Evolutionary conservation across 2,888 invertebrate species (phyloP).

Genomic region (Dolichopus griseipennis): DNA sequence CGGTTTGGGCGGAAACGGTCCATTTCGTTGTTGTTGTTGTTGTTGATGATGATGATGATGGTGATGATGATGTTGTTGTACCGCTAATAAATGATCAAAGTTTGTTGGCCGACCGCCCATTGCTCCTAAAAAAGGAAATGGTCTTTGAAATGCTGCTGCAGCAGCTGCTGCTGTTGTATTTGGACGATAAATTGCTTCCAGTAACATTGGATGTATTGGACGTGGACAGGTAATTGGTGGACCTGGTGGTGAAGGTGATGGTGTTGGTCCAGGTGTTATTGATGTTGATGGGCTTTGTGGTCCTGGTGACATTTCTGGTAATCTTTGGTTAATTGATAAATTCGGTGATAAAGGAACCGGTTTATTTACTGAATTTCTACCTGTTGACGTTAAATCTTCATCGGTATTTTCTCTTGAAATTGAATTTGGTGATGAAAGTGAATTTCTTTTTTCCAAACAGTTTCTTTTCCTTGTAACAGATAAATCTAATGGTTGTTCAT

Average conservation of each 20-base stretch:
- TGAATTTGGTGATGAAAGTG: slow-evolving; percentile 6
- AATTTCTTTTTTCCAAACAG: slow-evolving; percentile 27
- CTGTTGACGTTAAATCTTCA: slow-evolving; percentile 16
- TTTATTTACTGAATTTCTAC: slow-evolving; percentile 13
- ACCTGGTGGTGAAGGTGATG: slow-evolving; percentile 41
- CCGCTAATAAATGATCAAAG: slow-evolving; percentile 45
- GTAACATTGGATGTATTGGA: slow-evolving; percentile 69
- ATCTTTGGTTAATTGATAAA: slow-evolving; percentile 1
- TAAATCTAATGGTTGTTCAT: slow-evolving; percentile 67
- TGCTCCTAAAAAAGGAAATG: slow-evolving; percentile 71
- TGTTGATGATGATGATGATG: slow-evolving; percentile 19
- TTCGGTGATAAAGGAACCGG: slow-evolving; percentile 8
- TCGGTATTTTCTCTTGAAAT: slow-evolving; percentile 2
- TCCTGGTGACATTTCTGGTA: slow-evolving; percentile 1
- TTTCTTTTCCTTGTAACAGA: slow-evolving; percentile 53
- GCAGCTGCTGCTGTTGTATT: slow-evolving; percentile 47
- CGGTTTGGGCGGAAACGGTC: slow-evolving; percentile 56
- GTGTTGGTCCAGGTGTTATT: slow-evolving; percentile 38
- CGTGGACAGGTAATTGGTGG: slow-evolving; percentile 63
- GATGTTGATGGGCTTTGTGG: slow-evolving; percentile 34
- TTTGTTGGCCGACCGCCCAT: slow-evolving; percentile 57
- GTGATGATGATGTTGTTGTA: slow-evolving; percentile 29
- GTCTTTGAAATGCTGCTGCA: slow-evolving; percentile 52
- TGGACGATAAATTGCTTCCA: slow-evolving; percentile 64
- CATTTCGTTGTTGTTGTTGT: slow-evolving; percentile 24